Percentiles rank a stretch among this genome's conserved stretches.
Evolutionary conservation across 2,888 invertebrate genomes (phyloP).

Genomic region (Parapristionchus giblindavisi): DNA sequence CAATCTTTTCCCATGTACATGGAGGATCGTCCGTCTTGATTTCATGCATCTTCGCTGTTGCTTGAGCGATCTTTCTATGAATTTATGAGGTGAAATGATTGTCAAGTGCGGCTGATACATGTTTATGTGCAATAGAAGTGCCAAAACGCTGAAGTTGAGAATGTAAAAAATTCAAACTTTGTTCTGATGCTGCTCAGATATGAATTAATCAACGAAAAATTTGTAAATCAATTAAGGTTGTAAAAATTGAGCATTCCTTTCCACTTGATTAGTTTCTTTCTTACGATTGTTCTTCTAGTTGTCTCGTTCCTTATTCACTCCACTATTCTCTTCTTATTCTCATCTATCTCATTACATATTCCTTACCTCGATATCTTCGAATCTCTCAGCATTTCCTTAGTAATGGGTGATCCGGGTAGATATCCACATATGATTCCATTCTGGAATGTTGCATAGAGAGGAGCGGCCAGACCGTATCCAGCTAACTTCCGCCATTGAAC

Average conservation of each 20-base stretch:
- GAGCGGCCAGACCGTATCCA: slow-evolving; percentile 78
- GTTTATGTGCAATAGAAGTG: neutral
- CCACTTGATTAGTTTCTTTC: no score
- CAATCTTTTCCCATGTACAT: slow-evolving; percentile 47
- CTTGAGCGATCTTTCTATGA: slow-evolving; percentile 58
- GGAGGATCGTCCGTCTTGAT: slow-evolving; percentile 46
- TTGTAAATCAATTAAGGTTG: no score
- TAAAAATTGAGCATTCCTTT: no score
- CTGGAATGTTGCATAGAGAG: slow-evolving; percentile 86
- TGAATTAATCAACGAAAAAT: no score
- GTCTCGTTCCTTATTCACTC: no score
- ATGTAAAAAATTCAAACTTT: neutral
- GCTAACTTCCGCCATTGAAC: slow-evolving; percentile 56
- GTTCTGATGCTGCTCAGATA: no score
- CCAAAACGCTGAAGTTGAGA: slow-evolving; percentile 21
- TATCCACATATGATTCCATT: slow-evolving; percentile 91
- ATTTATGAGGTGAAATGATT: no score
- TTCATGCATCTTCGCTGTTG: slow-evolving; percentile 60
- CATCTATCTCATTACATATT: neutral
- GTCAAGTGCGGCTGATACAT: neutral
- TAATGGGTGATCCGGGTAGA: slow-evolving; percentile 77
- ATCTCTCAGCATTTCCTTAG: slow-evolving; percentile 69
- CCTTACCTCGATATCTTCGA: slow-evolving; percentile 58
- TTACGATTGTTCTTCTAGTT: no score
- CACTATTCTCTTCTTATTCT: no score